A percentile compares a stretch with the other conserved stretches of the same genome.
These are phyloP conservation scores for Tillus elongatus DNA, from an alignment of 2,888 invertebrate genomes.

Conservation along the genomic window DNA sequence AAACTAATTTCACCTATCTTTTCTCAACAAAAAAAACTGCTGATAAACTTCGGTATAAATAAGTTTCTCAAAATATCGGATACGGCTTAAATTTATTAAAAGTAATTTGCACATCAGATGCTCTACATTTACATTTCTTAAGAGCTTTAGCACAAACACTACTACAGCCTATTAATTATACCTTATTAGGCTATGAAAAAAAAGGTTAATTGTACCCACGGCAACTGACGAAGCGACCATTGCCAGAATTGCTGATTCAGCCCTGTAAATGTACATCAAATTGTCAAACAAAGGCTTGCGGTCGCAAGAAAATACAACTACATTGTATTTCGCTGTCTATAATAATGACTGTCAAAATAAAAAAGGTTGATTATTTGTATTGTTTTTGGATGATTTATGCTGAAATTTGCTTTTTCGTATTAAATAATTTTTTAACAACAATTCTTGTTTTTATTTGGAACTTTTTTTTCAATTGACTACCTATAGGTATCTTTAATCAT, in stretches of 20 bases:
- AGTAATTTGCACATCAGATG: constrained; percentile 18
- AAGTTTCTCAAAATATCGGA: constrained; percentile 17
- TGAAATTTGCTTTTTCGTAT: background rate
- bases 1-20: constrained; percentile 17
- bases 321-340: constrained; percentile 12
- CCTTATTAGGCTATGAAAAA: constrained; percentile 11
- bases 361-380: too few species aligned
- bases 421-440: constrained; percentile 3
- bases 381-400: too few species aligned
- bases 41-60: constrained; percentile 18
- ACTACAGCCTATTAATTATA: constrained; percentile 14
- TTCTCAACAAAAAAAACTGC: constrained; percentile 17
- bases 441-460: constrained; percentile 1
- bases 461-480: constrained; percentile 5
- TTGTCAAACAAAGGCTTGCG: constrained; percentile 17
- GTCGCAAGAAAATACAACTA: constrained; percentile 15
- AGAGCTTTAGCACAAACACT: constrained; percentile 22
- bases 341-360: too few species aligned
- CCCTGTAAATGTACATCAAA: constrained; percentile 16
- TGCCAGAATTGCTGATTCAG: constrained; percentile 15
- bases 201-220: constrained; percentile 13
- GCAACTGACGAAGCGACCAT: constrained; percentile 14
- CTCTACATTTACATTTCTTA: constrained; percentile 22
- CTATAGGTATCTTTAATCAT: background rate
- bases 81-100: constrained; percentile 17